Percentiles rank a stretch among this genome's conserved stretches.
Evolutionary conservation across 2,113 vertebrate species (phyloP).

Genomic region (Taxidea taxus): DNA sequence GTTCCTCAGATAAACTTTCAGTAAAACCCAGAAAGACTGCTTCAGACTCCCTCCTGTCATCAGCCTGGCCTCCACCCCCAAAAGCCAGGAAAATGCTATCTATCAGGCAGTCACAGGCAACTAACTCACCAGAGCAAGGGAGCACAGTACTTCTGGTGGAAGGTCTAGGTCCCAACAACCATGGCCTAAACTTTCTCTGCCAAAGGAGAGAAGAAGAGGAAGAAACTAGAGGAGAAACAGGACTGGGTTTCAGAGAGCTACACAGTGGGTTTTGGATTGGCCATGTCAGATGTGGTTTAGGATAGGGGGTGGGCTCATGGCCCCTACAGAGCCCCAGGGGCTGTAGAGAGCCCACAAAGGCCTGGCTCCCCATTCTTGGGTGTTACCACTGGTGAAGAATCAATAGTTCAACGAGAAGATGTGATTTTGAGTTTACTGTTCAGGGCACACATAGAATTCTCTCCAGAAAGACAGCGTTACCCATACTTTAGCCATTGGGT

Average conservation of each 20-base stretch:
- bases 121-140: fast-evolving
- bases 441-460: not conserved
- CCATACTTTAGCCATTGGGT: not conserved
- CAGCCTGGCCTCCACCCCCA: not conserved
- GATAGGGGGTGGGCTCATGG: too few species aligned
- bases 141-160: not conserved
- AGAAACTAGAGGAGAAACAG: not conserved
- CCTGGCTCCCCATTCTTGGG: too few species aligned
- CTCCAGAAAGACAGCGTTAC: not conserved
- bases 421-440: not conserved
- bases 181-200: not conserved
- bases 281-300: too few species aligned
- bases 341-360: too few species aligned
- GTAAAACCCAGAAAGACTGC: not conserved
- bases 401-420: not conserved
- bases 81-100: not conserved
- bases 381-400: not conserved
- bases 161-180: not conserved
- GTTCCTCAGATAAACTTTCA: not conserved
- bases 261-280: not conserved
- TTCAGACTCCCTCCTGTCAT: fast-evolving
- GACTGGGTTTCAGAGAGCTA: not conserved
- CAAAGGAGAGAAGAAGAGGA: fast-evolving
- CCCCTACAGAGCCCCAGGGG: not conserved
- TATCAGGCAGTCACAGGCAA: not conserved